Evolutionary conservation across 2,888 invertebrate species (phyloP).

Genomic region (Eremobia ochroleuca): DNA sequence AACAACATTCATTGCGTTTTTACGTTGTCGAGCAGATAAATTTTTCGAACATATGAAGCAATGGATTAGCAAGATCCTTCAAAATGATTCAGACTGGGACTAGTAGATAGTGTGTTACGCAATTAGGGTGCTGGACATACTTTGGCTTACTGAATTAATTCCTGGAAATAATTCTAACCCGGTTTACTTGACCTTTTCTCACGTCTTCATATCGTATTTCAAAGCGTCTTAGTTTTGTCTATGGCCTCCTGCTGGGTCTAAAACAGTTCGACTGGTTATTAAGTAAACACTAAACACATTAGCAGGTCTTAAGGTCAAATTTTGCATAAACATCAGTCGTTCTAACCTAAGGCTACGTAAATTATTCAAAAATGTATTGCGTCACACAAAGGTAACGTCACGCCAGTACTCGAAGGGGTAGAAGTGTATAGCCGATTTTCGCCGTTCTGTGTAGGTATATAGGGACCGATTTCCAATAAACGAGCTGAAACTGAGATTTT

Average conservation of each 20-base stretch:
- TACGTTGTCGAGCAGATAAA: too few species aligned
- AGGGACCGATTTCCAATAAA: neutral
- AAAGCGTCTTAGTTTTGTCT: neutral
- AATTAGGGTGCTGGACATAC: too few species aligned
- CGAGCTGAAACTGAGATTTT: neutral
- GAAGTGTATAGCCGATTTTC: neutral
- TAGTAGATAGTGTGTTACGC: too few species aligned
- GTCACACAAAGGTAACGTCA: neutral
- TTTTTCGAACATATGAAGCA: too few species aligned
- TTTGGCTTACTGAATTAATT: neutral
- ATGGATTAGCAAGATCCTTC: too few species aligned
- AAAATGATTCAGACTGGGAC: too few species aligned
- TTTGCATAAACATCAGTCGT: neutral
- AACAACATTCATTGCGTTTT: too few species aligned
- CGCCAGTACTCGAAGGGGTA: neutral
- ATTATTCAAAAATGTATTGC: slow-evolving; percentile 10
- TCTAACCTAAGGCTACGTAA: slow-evolving; percentile 9
- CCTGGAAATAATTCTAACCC: neutral
- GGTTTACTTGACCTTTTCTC: neutral
- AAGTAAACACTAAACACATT: slow-evolving; percentile 37
- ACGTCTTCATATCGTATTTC: slow-evolving; percentile 15
- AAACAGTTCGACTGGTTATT: slow-evolving; percentile 2
- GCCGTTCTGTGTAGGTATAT: neutral
- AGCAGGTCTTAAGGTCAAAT: slow-evolving; percentile 26
- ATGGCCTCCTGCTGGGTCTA: slow-evolving; percentile 4